Evolutionary conservation across 2,113 vertebrate species (phyloP).

Genomic region (Tragelaphus imberbis): DNA sequence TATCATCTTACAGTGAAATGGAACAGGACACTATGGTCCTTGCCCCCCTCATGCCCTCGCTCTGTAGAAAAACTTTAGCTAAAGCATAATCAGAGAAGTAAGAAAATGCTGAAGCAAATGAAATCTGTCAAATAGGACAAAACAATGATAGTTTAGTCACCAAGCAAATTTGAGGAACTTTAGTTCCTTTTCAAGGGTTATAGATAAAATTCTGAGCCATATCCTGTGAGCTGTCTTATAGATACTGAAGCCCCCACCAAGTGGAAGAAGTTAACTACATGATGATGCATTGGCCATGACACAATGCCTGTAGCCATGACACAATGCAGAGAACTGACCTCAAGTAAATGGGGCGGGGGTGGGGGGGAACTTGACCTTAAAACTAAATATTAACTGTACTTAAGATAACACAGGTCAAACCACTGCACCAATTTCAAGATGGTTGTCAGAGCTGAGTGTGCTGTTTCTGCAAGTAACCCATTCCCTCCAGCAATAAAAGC

Average conservation of each 20-base stretch:
- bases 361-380: background rate
- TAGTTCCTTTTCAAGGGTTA: background rate
- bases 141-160: background rate
- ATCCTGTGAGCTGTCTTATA: background rate
- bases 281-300: no score
- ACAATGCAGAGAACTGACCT: background rate
- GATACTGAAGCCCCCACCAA: background rate
- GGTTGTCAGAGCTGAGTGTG: background rate
- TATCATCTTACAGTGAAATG: background rate
- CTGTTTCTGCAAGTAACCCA: background rate
- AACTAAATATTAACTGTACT: background rate
- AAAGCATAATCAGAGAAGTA: background rate
- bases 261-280: background rate
- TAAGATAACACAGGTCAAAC: background rate
- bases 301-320: background rate
- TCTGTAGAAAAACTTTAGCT: background rate
- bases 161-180: background rate
- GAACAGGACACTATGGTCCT: background rate
- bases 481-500: background rate
- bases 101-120: background rate
- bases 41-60: background rate
- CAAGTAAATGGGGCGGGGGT: background rate
- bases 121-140: background rate
- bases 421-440: background rate
- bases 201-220: background rate